Base-by-base conservation (phyloP, 2,113 vertebrate genomes). In the Piprites chloris region DNA sequence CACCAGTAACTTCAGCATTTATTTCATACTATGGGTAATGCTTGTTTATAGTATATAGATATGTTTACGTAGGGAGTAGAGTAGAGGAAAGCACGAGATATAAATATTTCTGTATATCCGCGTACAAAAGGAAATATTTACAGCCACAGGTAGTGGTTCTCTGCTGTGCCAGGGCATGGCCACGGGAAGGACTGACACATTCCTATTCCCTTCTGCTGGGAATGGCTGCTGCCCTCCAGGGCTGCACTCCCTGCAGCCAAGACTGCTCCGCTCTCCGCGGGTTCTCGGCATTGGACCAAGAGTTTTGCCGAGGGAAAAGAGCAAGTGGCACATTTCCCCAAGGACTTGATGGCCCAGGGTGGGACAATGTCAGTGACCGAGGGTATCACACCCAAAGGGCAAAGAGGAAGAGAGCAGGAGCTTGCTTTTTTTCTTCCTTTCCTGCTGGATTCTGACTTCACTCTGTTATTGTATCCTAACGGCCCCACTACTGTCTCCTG, bases 91-190 rank as follows among this genome's bases (percentile, higher is more conserved):
- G 90, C 92, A 46, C 52, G 58, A 97, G 97, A 98, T 98, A 98
- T 99, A 99, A 99, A 99, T 99, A 99, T 98, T 98, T 98, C 97
- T 98, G 98, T 98, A 98, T 98, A 98, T 99, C 98, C 97, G 98
- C 98, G 97, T 98, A 99, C 97, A 98, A 98, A 99, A 98, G 97
- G 98, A 98, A 98, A 98, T 98, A 99, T 99, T 97, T 99, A 99
- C 99, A 99, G 97, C 98, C 98, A 98, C 98, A 97, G 97, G 96
- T 97, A 98, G 99, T 99, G 99, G 98, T 98, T 98, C 98, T 98
- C 97, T 98, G 97, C 98, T 93, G 90, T 50, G 90, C 83, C 97
- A 94, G 59, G 95, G 93, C 53, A 93, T 73, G 94, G 95, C 96
- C 96, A 96, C n/a, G 1, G 30, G 56, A 78, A 82, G 56, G 61